Percentiles rank a stretch among this genome's conserved stretches.
These are phyloP conservation scores for Spea bombifrons DNA, from an alignment of 2,113 vertebrate genomes.

Conservation along the genomic window DNA sequence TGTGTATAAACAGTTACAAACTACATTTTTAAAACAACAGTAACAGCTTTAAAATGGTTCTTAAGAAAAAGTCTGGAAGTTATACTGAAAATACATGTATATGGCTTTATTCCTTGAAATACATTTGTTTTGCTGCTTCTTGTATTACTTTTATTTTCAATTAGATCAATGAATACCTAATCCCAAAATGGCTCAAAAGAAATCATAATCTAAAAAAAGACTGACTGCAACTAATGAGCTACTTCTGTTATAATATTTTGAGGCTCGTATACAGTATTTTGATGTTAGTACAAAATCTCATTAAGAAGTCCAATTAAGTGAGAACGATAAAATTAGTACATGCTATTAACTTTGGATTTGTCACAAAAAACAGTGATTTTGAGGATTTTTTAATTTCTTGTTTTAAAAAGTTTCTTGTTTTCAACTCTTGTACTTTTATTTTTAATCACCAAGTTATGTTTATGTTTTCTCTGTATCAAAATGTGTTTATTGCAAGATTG, in stretches of 20 bases:
- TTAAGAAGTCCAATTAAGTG: slow-evolving; percentile 31
- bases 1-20: no score
- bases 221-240: slow-evolving; percentile 22
- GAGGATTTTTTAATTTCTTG: neutral
- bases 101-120: no score
- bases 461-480: no score
- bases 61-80: no score
- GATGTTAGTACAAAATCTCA: slow-evolving; percentile 29
- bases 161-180: neutral
- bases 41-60: no score
- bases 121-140: no score
- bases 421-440: no score
- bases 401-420: neutral
- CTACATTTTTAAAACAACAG: no score
- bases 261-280: slow-evolving; percentile 17
- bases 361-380: slow-evolving; percentile 1
- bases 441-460: no score
- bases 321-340: slow-evolving; percentile 3
- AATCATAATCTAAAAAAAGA: slow-evolving; percentile 20
- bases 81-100: no score
- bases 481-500: no score
- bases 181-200: slow-evolving; percentile 4
- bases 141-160: slow-evolving; percentile 14
- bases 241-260: slow-evolving; percentile 21
- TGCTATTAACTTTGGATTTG: slow-evolving; percentile 5